These are phyloP conservation scores for Odontocerum albicorne DNA, from an alignment of 2,888 invertebrate genomes.

Conservation along the genomic window DNA sequence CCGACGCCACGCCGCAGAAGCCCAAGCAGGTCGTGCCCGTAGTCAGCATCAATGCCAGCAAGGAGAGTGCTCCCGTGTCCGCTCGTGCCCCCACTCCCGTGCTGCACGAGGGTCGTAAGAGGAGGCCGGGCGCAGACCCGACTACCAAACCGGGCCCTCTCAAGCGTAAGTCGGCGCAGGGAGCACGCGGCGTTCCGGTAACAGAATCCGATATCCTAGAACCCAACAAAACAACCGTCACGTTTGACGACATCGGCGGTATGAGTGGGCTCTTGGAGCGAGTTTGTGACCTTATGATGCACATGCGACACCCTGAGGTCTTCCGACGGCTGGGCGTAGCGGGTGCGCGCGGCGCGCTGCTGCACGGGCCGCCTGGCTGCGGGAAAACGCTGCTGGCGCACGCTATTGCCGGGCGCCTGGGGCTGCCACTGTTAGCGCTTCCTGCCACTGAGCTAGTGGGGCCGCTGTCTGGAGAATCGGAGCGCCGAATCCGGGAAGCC, in stretches of 20 bases:
- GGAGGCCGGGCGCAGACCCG: conserved; percentile 37
- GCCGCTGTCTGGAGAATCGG: conserved; percentile 95
- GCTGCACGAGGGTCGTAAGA: conserved; percentile 40
- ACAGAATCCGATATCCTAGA: conserved; percentile 39
- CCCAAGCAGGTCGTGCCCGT: conserved; percentile 23
- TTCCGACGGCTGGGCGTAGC: conserved; percentile 81
- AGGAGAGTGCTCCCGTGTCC: conserved; percentile 2
- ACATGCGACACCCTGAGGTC: conserved; percentile 89
- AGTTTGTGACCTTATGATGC: conserved; percentile 76
- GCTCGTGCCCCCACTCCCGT: conserved; percentile 24
- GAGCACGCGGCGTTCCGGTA: conserved; percentile 41
- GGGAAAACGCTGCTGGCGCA: conserved; percentile 84
- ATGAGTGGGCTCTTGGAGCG: conserved; percentile 70
- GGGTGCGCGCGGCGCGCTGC: conserved; percentile 86
- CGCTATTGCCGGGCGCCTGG: conserved; percentile 84
- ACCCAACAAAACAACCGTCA: conserved; percentile 52
- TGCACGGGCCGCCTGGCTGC: conserved; percentile 96
- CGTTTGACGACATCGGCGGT: conserved; percentile 81
- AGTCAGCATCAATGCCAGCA: conserved; percentile 24
- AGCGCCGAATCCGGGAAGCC: conserved; percentile 86
- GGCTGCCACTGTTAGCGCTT: conserved; percentile 81
- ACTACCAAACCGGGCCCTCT: conserved; percentile 41
- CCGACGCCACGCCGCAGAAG: conserved; percentile 25
- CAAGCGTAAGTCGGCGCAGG: conserved; percentile 52
- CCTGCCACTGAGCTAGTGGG: conserved; percentile 91